Percentiles rank a stretch among this genome's conserved stretches.
Evolutionary conservation across 1,140 invertebrate species (phyloP).

Genomic region (Melipona quadrifasciata): DNA sequence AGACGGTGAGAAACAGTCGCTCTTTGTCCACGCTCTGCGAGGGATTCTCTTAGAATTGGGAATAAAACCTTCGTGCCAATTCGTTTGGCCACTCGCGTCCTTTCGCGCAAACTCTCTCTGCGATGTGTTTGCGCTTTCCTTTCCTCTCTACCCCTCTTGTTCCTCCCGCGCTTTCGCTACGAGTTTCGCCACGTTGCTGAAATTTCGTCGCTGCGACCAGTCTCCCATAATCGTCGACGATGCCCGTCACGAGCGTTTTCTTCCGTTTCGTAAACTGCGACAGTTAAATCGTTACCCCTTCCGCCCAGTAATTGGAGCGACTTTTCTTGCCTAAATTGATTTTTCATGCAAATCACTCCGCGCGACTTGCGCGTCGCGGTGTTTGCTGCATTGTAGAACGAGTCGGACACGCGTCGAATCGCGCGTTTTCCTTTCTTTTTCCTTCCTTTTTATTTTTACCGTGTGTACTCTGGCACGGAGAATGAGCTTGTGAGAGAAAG

Average conservation of each 20-base stretch:
- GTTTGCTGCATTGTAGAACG: not conserved
- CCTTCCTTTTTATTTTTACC: not conserved
- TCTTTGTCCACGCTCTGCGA: not conserved
- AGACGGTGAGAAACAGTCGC: too few species aligned
- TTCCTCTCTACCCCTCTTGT: not conserved
- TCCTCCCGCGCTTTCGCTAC: not conserved
- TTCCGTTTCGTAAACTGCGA: not conserved
- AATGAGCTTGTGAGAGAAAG: too few species aligned
- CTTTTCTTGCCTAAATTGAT: not conserved
- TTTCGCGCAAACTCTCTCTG: not conserved
- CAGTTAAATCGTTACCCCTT: not conserved
- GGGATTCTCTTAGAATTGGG: not conserved
- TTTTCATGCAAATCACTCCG: slow-evolving; percentile 4
- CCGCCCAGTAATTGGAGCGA: not conserved
- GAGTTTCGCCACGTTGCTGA: too few species aligned
- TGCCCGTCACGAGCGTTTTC: not conserved
- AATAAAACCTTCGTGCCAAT: slow-evolving; percentile 20
- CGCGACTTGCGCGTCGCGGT: not conserved
- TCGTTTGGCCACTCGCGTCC: not conserved
- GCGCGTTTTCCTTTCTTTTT: not conserved
- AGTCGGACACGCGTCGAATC: not conserved
- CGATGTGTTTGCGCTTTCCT: not conserved
- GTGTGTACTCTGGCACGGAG: not conserved
- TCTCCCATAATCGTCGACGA: not conserved
- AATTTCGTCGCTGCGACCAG: not conserved